These are phyloP conservation scores for Podilymbus podiceps DNA, from an alignment of 2,113 vertebrate genomes.

Conservation along the genomic window DNA sequence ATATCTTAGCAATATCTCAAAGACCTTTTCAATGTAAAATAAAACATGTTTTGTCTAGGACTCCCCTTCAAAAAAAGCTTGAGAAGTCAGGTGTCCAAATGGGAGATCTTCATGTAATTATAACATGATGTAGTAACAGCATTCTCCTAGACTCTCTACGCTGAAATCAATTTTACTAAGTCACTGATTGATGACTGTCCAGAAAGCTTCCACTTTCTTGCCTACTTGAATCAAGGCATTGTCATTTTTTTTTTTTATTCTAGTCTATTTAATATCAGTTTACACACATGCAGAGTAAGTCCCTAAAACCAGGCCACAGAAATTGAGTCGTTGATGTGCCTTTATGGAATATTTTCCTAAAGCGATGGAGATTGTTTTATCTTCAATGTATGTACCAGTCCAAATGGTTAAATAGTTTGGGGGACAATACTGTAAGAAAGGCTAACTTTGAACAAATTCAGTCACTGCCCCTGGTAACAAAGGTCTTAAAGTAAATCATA, in stretches of 20 bases:
- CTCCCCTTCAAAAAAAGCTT: neutral
- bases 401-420: neutral
- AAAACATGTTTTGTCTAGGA: neutral
- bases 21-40: neutral
- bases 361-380: neutral
- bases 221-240: neutral
- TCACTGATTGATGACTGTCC: neutral
- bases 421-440: neutral
- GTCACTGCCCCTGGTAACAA: neutral
- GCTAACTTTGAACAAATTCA: constrained; percentile 9
- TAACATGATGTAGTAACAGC: neutral
- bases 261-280: neutral
- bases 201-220: neutral
- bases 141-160: neutral
- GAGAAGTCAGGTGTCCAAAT: neutral
- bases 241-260: neutral
- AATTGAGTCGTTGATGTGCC: neutral
- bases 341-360: neutral
- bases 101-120: neutral
- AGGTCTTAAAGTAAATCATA: constrained; percentile 61
- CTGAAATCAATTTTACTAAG: neutral
- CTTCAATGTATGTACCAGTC: neutral
- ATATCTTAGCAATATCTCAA: neutral
- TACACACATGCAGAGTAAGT: neutral
- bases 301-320: neutral